Base-by-base conservation (phyloP, 2,888 invertebrate species). In the Ischnura elegans region DNA sequence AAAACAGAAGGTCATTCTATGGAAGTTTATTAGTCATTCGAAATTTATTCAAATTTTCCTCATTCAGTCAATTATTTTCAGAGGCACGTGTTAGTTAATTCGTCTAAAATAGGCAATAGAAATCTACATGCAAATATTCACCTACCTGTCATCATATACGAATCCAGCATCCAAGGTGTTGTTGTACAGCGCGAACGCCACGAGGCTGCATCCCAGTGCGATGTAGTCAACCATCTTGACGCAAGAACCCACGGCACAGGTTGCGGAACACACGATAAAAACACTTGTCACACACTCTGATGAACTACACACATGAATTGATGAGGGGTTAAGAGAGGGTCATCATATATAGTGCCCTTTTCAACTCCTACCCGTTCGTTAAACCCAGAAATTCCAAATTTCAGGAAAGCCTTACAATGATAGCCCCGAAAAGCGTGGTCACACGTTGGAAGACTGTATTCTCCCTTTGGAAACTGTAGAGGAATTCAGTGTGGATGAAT, bases 81-180 rank as follows among this genome's bases (percentile, higher is more conserved):
- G n/a, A n/a, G n/a, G n/a, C n/a, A n/a, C n/a, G n/a, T n/a, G n/a
- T n/a, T n/a, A n/a, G n/a, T n/a, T n/a, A n/a, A n/a, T n/a, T n/a
- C n/a, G n/a, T n/a, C n/a, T n/a, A n/a, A n/a, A n/a, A n/a, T n/a
- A n/a, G n/a, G n/a, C n/a, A n/a, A n/a, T n/a, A n/a, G n/a, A n/a
- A n/a, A n/a, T n/a, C n/a, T 36, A 87, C 46, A 45, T 46, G 87
- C 8, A 45, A 8, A n/a, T 19, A 21, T 16, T 87, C 93, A 96
- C 97, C 97, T 97, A 99, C 99, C 99, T 98, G 97, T 99, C 99
- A 97, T 99, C 99, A 96, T 99, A 99, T 95, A 99, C 99, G 97
- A 99, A 99, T 95, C 98, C 99, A 94, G 98, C 99, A 95, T 98
- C 97, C 95, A 99, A 96, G 93, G 99, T 99, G 96, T 99, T 99